phyloP scores from a whole-genome alignment of 2,113 vertebrate species.

The Ceyx cyanopectus region DNA sequence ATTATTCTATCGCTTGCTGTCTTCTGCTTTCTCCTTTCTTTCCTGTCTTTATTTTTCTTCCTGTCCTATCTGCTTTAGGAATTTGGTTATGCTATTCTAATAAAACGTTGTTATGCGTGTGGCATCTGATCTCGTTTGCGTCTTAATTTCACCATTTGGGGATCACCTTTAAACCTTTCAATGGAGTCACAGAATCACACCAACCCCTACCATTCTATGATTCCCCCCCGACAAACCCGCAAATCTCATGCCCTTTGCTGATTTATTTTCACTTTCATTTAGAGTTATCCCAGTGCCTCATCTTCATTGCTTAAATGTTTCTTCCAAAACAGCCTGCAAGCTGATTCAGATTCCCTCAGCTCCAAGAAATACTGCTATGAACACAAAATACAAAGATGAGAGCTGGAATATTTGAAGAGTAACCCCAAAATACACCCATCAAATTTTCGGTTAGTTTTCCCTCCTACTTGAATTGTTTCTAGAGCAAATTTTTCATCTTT shows the following conservation, averaged over 20 bases:
- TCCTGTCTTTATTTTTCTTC: too few relatives aligned
- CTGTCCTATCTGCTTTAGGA: too few relatives aligned
- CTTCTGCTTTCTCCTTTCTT: too few relatives aligned
- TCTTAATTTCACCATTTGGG: too few relatives aligned
- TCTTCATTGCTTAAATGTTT: not conserved
- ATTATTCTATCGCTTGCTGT: too few relatives aligned
- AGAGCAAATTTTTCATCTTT: not conserved
- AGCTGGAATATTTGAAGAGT: not conserved
- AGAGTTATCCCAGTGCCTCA: conserved; percentile 3
- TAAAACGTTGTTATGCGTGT: too few relatives aligned
- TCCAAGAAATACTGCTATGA: not conserved
- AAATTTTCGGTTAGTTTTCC: not conserved
- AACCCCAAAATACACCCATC: not conserved
- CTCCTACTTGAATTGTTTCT: not conserved
- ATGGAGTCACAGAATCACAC: too few relatives aligned
- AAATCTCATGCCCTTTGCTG: not conserved
- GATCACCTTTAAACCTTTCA: too few relatives aligned
- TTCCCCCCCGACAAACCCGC: not conserved
- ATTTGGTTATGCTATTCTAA: too few relatives aligned
- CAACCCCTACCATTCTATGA: too few relatives aligned
- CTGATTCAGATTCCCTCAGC: not conserved
- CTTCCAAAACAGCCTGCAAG: conserved; percentile 52
- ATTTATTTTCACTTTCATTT: conserved; percentile 12
- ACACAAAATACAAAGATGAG: not conserved
- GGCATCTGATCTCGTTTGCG: too few relatives aligned